Base-by-base conservation (phyloP, 2,888 invertebrate species). In the Plutella xylostella region DNA sequence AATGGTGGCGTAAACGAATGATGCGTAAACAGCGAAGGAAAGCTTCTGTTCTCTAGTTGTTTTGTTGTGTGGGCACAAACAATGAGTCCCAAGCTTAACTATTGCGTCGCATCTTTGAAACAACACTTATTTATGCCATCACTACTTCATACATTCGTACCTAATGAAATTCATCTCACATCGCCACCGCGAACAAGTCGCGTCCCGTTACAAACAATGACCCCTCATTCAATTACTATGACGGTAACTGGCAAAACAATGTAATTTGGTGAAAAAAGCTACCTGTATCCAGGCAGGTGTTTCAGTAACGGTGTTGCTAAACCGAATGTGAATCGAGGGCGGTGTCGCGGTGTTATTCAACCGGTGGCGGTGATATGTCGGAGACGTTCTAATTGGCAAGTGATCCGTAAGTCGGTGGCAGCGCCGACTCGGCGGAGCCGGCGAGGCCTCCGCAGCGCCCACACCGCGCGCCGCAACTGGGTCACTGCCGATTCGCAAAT, bases 131-230 rank as follows among this genome's bases (percentile, higher is more conserved):
- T 12, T 28, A 28, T 12, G 28, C 28, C 9, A 28, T 3, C 28
- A 9, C 11, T 9, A 28, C 35, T 41, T 45, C 38, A 35, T 34
- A 33, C 28, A 45, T 35, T 47, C n/a, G n/a, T n/a, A n/a, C n/a
- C n/a, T n/a, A n/a, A n/a, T n/a, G 37, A 22, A 14, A 17, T 34
- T 40, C 38, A 14, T 38, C 25, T 75, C 76, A 72, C 74, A 74
- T 62, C 62, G 61, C 56, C 54, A 14, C 37, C 51, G 35, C 21
- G n/a, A 4, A 20, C 41, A 34, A 56, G 56, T 52, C 60, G 57
- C 62, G 65, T 62, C 61, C 74, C 73, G 76, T 76, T 74, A 74
- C 68, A 73, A 67, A 72, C 72, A 71, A 71, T 73, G 76, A 75
- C 68, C 73, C 60, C 56, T 31, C n/a, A 45, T 46, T 40, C 21